Evolutionary conservation across 2,797 vertebrate species (phyloP).

Genomic region (Sebastes minor): DNA sequence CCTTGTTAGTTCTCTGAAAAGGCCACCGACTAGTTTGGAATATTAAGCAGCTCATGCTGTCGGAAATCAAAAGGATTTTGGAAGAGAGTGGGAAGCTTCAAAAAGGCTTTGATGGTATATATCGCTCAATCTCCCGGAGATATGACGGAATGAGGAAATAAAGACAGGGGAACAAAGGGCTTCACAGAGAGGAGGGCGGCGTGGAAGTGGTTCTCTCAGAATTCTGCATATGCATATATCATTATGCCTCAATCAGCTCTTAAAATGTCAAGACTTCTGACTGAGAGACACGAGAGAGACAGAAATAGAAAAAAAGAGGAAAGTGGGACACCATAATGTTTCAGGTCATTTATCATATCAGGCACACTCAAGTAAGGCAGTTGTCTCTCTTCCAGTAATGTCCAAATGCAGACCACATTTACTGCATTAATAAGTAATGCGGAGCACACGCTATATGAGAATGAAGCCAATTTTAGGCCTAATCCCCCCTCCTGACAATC

Average conservation of each 20-base stretch:
- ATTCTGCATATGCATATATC: constrained; percentile 69
- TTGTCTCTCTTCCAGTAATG: constrained; percentile 24
- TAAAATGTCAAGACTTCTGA: constrained; percentile 72
- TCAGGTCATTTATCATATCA: constrained; percentile 64
- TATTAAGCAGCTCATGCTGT: constrained; percentile 80
- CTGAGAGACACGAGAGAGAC: constrained; percentile 15
- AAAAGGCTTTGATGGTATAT: constrained; percentile 76
- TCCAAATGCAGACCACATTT: constrained; percentile 29
- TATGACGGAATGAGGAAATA: constrained; percentile 72
- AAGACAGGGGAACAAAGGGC: constrained; percentile 63
- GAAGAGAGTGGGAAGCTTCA: constrained; percentile 72
- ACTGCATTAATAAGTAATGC: constrained; percentile 23
- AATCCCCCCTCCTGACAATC: too few species aligned
- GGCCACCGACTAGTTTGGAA: constrained; percentile 81
- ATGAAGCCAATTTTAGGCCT: too few species aligned
- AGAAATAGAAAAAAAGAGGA: constrained; percentile 39
- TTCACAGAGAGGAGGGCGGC: constrained; percentile 38
- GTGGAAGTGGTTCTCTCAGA: constrained; percentile 60
- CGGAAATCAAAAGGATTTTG: constrained; percentile 79
- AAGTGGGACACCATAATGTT: constrained; percentile 61
- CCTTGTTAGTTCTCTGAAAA: constrained; percentile 81
- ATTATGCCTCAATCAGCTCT: constrained; percentile 75
- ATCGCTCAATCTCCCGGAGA: constrained; percentile 72
- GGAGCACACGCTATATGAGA: too few species aligned
- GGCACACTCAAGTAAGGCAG: constrained; percentile 21